Evolutionary conservation across 1,140 invertebrate species (phyloP), one percentile per base, ranked within the genome.

Genomic region (Heliconius nattereri): DNA sequence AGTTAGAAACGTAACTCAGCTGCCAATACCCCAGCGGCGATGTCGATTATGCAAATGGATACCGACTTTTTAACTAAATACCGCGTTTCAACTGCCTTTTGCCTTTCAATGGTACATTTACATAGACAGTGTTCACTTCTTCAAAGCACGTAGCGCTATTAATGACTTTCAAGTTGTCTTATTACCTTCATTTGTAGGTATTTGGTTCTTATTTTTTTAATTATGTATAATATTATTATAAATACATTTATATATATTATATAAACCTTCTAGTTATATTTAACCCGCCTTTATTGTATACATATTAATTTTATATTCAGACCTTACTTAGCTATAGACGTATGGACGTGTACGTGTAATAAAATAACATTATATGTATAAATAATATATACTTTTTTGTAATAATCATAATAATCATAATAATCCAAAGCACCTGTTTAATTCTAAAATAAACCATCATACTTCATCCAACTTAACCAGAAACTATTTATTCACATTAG

Each of bases 11-110:
- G 89, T 94, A 94, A 94, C 92, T 94, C 92, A 93, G 83, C 89
- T 92, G 91, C 88, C 90, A 89, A 87, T 88, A 89, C 91, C 93
- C 91, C 91, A 92, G 91, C 92, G 85, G 86, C 91, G 88, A 90
- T 86, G 89, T 93, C 91, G 90, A 94, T 93, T 94, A 94, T 94
- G 91, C 90, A 92, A 94, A 94, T 92, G 75, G 78, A 79, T 79
- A 75, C 80, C 82, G 78, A 84, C 83, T 90, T 91, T 92, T 92
- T 91, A 92, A 91, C 89, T 92, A 91, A 91, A 92, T 89, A 91
- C 90, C 87, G 88, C 89, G 85, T 85, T 86, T 88, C 73, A 78
- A 66, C 76, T 84, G 78, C 77, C 80, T 81, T 84, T 82, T 76
- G 77, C 80, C 83, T 77, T 79, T 82, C 80, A 80, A 80, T 82